Percentiles rank a stretch among this genome's conserved stretches.
Conservation (phyloP, 2,888 invertebrate species). For the Torymus texanus region DNA sequence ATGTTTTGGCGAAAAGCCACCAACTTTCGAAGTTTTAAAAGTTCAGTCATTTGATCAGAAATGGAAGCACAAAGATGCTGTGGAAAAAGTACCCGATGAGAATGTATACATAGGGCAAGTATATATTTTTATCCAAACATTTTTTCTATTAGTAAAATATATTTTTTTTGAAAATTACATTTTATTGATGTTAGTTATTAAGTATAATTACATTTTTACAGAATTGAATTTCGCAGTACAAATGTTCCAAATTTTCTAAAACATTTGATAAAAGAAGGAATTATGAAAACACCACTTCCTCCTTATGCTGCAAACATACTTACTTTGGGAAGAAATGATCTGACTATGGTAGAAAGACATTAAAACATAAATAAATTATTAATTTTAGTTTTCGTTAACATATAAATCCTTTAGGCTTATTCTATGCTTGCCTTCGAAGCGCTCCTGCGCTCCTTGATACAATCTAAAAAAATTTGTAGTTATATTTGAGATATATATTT, state of each 20-base stretch:
- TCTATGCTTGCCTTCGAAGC: too few relatives aligned
- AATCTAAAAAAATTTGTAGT: background rate
- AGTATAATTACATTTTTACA: conserved; percentile 50
- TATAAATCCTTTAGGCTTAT: too few relatives aligned
- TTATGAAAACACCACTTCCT: conserved; percentile 66
- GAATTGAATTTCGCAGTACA: conserved; percentile 68
- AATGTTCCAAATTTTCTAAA: conserved; percentile 63
- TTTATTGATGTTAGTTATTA: background rate
- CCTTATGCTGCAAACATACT: conserved; percentile 65
- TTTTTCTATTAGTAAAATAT: background rate
- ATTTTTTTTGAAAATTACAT: background rate
- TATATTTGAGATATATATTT: background rate
- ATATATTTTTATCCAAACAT: conserved; percentile 7
- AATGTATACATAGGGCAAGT: conserved; percentile 61
- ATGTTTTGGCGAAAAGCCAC: conserved; percentile 65
- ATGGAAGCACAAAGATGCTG: conserved; percentile 58
- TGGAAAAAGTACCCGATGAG: conserved; percentile 56
- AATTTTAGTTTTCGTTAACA: too few relatives aligned
- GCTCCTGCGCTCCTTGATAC: too few relatives aligned
- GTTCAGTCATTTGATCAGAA: conserved; percentile 58
- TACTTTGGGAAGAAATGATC: conserved; percentile 64
- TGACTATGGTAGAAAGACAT: conserved; percentile 20
- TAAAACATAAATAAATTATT: too few relatives aligned
- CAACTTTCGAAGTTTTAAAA: conserved; percentile 63
- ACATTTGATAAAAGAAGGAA: conserved; percentile 61